A percentile compares a stretch with the other conserved stretches of the same genome.
phyloP scores from a whole-genome alignment of 53 echinoderm and acorn worm genomes.

The Temnopleurus reevesii region DNA sequence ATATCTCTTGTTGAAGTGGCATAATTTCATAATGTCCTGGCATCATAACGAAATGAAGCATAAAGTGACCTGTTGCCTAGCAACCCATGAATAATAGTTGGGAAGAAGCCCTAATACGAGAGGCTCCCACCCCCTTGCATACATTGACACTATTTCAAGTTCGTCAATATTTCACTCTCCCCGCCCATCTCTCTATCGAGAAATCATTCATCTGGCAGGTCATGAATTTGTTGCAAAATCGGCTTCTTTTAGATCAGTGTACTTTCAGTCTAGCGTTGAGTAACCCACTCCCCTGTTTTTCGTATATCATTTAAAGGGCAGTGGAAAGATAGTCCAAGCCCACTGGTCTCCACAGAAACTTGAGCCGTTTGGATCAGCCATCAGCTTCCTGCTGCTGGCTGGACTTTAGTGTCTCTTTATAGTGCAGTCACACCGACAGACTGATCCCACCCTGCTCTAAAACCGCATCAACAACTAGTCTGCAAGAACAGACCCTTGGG shows the following conservation, averaged over 20 bases:
- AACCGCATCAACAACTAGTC: too few relatives aligned
- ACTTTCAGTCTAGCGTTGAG: neutral
- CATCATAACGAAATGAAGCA: neutral
- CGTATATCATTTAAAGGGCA: neutral
- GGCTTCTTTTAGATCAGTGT: neutral
- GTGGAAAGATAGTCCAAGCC: neutral
- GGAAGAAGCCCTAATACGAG: neutral
- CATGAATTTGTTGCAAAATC: neutral
- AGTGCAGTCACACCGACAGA: too few relatives aligned
- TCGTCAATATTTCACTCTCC: neutral
- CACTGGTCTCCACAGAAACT: too few relatives aligned
- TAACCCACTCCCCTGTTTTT: neutral
- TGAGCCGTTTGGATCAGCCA: too few relatives aligned
- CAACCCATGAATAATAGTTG: neutral
- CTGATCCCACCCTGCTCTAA: neutral
- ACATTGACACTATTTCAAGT: slow-evolving; percentile 7
- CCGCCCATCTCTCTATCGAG: neutral
- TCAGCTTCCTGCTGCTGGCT: too few relatives aligned
- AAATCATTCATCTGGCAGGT: neutral
- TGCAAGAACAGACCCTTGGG: too few relatives aligned
- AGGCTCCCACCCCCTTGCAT: neutral
- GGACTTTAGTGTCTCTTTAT: too few relatives aligned
- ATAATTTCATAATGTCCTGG: neutral
- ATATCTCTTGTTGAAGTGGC: neutral
- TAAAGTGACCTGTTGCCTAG: slow-evolving; percentile 4